Evolutionary conservation across 2,888 invertebrate genomes (phyloP).

Genomic region (Eledona agricola): DNA sequence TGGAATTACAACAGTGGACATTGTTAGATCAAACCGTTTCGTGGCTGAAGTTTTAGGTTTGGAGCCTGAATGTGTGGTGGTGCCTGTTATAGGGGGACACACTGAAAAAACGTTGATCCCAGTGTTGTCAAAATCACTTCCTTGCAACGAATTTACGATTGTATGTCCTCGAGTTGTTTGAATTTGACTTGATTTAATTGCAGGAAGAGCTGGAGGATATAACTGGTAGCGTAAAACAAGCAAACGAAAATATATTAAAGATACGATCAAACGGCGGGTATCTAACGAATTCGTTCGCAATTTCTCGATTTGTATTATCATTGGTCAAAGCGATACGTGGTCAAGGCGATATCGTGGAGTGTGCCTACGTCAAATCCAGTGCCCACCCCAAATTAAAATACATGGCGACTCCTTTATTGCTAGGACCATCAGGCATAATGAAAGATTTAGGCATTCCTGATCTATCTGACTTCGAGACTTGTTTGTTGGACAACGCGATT

Average conservation of each 20-base stretch:
- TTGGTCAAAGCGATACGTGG: conserved; percentile 65
- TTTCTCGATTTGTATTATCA: conserved; percentile 69
- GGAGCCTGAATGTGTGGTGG: conserved; percentile 71
- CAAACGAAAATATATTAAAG: conserved; percentile 71
- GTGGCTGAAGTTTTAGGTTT: conserved; percentile 72
- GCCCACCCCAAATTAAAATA: conserved; percentile 55
- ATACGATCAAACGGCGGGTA: conserved; percentile 69
- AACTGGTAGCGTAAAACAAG: conserved; percentile 64
- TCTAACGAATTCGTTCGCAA: conserved; percentile 71
- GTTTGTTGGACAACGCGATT: conserved; percentile 56
- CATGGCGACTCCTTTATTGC: conserved; percentile 54
- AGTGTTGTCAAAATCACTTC: conserved; percentile 76
- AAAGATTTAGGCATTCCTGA: conserved; percentile 57
- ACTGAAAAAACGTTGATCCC: conserved; percentile 79
- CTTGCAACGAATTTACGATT: conserved; percentile 55
- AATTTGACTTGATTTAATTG: conserved; percentile 30
- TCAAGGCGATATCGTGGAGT: conserved; percentile 55
- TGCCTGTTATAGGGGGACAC: conserved; percentile 83
- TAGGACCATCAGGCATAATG: conserved; percentile 57
- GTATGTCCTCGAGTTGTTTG: conserved; percentile 40
- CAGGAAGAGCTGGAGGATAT: conserved; percentile 57
- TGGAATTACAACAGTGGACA: conserved; percentile 79
- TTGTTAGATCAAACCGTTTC: conserved; percentile 79
- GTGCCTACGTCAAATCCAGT: conserved; percentile 56
- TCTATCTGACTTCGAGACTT: conserved; percentile 57